Base-by-base conservation (phyloP, 2,888 invertebrate species). In the Sminthurinus aureus region DNA sequence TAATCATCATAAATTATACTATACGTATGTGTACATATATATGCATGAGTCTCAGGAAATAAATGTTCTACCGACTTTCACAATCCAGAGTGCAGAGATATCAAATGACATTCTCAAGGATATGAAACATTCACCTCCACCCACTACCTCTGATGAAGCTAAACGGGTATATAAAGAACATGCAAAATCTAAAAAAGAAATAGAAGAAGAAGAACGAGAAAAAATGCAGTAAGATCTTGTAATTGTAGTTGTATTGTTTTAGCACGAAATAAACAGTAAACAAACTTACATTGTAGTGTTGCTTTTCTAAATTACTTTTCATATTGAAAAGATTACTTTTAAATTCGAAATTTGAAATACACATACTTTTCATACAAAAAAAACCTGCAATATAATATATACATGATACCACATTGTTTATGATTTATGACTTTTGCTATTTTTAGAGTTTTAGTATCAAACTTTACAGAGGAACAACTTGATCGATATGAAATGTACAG, bases 401-500 rank as follows among this genome's bases (percentile, higher is more conserved):
- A n/a, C n/a, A n/a, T n/a, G n/a, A n/a, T 82, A 13, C 13, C 13
- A 9, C 13, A n/a, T 20, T 75, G n/a, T 38, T 11, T 79, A 77
- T 22, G 9, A 38, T 74, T 77, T 20, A 38, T 77, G 79, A n/a
- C 20, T n/a, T 18, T 71, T 71, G 11, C 11, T 24, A 84, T 85
- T 92, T 92, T 84, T 90, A 97, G 97, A 91, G 97, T 99, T 64
- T 91, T 99, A 79, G 98, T 99, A 0, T 99, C 99, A 0, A 99
- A 99, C 91, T 99, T 99, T 89, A 97, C 98, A 0, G 98, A 98
- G 91, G 98, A 98, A 89, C 99, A 99, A 90, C 91, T 99, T 81
- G 97, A 99, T 90, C 93, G 99, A 88, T 99, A 99, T 92, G 99
- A 99, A 92, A 98, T 99, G 97, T 99, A 96, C 90, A 92, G 99